phyloP scores from a whole-genome alignment of 2,888 invertebrate genomes.

The Ophion obscuratus region DNA sequence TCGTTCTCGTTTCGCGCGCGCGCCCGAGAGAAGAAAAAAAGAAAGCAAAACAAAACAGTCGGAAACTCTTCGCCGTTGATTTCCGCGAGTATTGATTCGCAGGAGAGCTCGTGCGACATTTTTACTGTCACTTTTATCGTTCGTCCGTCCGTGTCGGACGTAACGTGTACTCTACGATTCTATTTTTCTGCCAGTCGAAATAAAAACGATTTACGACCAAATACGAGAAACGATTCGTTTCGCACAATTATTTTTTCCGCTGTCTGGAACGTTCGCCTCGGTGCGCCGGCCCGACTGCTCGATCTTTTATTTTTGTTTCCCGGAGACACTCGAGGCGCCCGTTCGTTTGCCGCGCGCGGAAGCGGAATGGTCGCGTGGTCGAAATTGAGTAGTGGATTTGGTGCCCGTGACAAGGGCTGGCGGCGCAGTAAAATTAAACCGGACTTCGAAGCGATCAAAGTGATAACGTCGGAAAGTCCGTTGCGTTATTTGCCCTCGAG shows the following conservation, averaged over 20 bases:
- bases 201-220: background rate
- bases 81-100: background rate
- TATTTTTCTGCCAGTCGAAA: background rate
- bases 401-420: background rate
- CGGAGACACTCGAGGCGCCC: background rate
- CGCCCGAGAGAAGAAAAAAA: background rate
- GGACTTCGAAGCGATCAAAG: background rate
- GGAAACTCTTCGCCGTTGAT: background rate
- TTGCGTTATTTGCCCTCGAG: background rate
- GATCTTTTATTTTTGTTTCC: background rate
- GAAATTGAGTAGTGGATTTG: background rate
- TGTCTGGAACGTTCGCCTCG: background rate
- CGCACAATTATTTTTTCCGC: background rate
- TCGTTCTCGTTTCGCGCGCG: background rate
- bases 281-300: background rate
- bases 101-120: background rate
- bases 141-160: background rate
- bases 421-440: background rate
- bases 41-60: background rate
- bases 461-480: background rate
- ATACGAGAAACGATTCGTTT: background rate
- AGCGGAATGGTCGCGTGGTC: background rate
- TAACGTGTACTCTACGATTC: background rate
- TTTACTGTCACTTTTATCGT: background rate
- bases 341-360: background rate